Conservation (phyloP, 2,888 invertebrate genomes). For the Lycaena phlaeas region DNA sequence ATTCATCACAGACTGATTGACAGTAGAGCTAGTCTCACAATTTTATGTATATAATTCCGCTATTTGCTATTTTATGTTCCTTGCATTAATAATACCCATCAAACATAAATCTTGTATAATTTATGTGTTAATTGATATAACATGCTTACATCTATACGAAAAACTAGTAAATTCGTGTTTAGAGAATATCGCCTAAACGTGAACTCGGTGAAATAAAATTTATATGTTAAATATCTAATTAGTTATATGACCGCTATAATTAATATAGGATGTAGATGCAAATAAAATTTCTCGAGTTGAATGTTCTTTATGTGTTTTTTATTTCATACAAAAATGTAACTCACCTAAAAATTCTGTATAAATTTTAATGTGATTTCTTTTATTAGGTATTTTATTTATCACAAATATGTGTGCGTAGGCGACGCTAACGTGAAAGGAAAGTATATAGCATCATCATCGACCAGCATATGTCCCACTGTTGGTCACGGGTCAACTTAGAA, state of each 20-base stretch:
- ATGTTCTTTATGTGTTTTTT: too few species aligned
- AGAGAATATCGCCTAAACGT: not conserved
- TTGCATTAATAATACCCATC: not conserved
- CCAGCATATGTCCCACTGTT: too few species aligned
- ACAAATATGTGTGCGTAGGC: too few species aligned
- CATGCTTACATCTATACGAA: not conserved
- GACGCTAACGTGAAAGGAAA: too few species aligned
- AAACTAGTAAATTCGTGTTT: not conserved
- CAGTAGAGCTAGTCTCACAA: too few species aligned
- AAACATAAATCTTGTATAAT: constrained; percentile 1
- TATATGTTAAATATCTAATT: not conserved
- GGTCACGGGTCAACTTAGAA: too few species aligned
- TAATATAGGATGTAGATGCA: not conserved
- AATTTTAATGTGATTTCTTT: too few species aligned
- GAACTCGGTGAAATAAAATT: constrained; percentile 1
- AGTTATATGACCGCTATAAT: constrained; percentile 3
- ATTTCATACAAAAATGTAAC: too few species aligned
- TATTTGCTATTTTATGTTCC: constrained; percentile 1
- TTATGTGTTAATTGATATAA: constrained; percentile 6
- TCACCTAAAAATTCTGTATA: too few species aligned
- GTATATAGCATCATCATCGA: too few species aligned
- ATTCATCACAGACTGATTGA: too few species aligned
- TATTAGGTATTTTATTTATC: too few species aligned
- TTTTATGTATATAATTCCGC: not conserved
- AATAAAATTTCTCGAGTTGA: not conserved